These are phyloP conservation scores for Heterodera carotae DNA, from an alignment of 1,140 invertebrate species.

Conservation along the genomic window DNA sequence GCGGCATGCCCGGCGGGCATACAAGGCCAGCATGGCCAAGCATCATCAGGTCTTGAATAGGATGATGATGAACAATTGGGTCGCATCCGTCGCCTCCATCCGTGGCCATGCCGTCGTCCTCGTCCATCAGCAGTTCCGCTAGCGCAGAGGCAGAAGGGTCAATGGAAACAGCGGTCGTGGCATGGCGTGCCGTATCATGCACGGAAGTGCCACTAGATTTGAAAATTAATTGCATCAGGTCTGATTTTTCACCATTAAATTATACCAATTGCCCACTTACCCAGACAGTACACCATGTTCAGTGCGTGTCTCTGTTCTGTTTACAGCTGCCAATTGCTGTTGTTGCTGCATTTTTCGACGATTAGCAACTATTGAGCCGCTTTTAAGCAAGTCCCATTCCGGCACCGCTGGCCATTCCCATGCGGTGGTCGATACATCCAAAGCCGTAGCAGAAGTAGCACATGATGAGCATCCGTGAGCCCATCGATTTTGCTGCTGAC, in stretches of 20 bases:
- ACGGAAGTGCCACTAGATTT: neutral
- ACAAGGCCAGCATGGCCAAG: neutral
- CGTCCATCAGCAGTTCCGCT: neutral
- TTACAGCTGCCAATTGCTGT: neutral
- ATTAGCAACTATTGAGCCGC: neutral
- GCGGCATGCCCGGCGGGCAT: too few relatives aligned
- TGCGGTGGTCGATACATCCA: too few relatives aligned
- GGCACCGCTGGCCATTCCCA: neutral
- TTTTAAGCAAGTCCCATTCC: neutral
- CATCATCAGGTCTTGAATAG: neutral
- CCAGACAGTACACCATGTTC: neutral
- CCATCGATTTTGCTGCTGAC: neutral
- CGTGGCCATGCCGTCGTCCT: neutral
- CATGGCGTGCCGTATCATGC: neutral
- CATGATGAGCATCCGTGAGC: neutral
- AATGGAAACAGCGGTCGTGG: neutral
- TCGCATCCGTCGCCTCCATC: neutral
- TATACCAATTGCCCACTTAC: neutral
- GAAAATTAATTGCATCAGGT: too few relatives aligned
- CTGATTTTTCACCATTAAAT: too few relatives aligned
- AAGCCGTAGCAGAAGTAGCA: neutral
- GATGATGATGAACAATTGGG: neutral
- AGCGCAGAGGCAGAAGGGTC: neutral
- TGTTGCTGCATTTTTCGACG: neutral
- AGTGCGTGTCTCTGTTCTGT: neutral